phyloP scores from a whole-genome alignment of 2,113 vertebrate genomes.

The Plectropomus leopardus region DNA sequence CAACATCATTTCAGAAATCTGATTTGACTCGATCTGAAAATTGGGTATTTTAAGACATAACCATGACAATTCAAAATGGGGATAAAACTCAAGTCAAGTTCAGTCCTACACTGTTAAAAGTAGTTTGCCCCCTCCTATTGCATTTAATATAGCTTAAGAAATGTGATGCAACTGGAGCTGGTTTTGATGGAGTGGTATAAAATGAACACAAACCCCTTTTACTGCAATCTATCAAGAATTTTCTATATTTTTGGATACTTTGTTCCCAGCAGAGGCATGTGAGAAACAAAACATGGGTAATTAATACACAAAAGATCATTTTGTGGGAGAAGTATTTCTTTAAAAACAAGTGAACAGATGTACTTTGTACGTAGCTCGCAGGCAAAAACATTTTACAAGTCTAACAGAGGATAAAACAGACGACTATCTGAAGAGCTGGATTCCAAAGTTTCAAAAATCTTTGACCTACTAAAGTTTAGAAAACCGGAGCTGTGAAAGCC shows the following conservation, averaged over 20 bases:
- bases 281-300: too few relatives aligned
- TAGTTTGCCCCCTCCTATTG: not conserved
- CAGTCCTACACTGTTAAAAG: not conserved
- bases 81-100: too few relatives aligned
- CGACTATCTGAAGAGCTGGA: not conserved
- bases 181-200: not conserved
- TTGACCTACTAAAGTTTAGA: not conserved
- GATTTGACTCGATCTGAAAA: not conserved
- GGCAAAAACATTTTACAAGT: too few relatives aligned
- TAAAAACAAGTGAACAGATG: not conserved
- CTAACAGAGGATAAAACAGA: too few relatives aligned
- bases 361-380: not conserved
- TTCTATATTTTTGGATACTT: too few relatives aligned
- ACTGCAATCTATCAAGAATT: not conserved
- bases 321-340: too few relatives aligned
- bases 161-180: not conserved
- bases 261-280: too few relatives aligned
- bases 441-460: not conserved
- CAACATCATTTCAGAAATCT: not conserved
- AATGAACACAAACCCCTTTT: too few relatives aligned
- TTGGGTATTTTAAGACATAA: not conserved
- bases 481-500: not conserved
- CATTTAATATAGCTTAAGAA: not conserved
- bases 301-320: too few relatives aligned
- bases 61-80: not conserved